Conservation (phyloP, 2,113 vertebrate genomes). For the Trachemys scripta region DNA sequence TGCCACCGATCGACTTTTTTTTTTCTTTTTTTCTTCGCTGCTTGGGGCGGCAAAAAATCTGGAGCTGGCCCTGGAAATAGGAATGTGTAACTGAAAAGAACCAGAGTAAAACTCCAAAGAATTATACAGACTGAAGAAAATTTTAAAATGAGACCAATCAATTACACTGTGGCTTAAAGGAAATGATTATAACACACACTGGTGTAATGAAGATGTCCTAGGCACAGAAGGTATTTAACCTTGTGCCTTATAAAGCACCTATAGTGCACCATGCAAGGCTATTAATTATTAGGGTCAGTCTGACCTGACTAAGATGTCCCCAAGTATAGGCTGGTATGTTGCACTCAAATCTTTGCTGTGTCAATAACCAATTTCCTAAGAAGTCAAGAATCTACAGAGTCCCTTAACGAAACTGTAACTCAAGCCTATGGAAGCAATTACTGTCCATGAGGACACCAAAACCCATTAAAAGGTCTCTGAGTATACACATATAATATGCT, state of each 20-base stretch:
- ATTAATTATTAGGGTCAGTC: constrained; percentile 55
- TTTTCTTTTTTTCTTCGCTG: too few relatives aligned
- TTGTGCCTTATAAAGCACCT: constrained; percentile 36
- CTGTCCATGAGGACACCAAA: not conserved
- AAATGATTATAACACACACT: not conserved
- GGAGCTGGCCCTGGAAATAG: not conserved
- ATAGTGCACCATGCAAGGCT: constrained; percentile 19
- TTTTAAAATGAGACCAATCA: not conserved
- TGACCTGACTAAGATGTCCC: constrained; percentile 27
- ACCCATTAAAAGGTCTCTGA: not conserved
- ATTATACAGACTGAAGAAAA: constrained; percentile 9
- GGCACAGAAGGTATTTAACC: constrained; percentile 51
- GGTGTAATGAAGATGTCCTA: constrained; percentile 35
- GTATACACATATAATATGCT: not conserved
- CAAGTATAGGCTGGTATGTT: constrained; percentile 4
- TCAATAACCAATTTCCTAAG: constrained; percentile 60
- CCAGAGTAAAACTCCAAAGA: not conserved
- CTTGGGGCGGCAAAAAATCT: too few relatives aligned
- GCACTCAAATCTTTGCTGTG: constrained; percentile 42
- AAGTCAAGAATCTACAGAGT: constrained; percentile 31
- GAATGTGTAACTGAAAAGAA: constrained; percentile 22
- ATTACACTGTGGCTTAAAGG: constrained; percentile 51
- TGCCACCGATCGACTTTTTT: too few relatives aligned
- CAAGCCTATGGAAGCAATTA: not conserved
- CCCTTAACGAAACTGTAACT: constrained; percentile 35